phyloP scores from a whole-genome alignment of 2,113 vertebrate genomes.

The western clawed frog (Xenopus tropicalis) region DNA sequence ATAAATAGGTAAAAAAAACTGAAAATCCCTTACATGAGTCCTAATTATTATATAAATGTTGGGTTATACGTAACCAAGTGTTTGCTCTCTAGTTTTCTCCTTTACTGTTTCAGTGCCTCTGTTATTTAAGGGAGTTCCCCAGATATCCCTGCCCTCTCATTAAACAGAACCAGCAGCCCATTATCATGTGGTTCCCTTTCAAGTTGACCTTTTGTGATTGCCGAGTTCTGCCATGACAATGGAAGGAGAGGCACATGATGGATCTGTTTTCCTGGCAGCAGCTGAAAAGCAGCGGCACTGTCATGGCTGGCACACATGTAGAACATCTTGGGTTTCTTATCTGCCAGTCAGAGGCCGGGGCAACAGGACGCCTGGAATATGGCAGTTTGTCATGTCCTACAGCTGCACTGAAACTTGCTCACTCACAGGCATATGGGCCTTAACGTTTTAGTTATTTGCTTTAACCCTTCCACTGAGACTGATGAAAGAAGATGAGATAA shows the following conservation, averaged over 20 bases:
- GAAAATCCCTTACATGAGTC: too few species aligned
- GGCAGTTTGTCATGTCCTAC: conserved; percentile 24
- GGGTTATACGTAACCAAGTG: too few species aligned
- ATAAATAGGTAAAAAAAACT: too few species aligned
- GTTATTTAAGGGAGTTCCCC: background rate
- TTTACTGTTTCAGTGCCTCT: too few species aligned
- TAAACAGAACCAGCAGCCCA: conserved; percentile 4
- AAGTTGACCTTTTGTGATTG: conserved; percentile 35
- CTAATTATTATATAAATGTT: too few species aligned
- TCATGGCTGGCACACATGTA: background rate
- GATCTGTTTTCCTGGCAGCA: conserved; percentile 14
- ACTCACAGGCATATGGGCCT: conserved; percentile 43
- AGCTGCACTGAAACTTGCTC: conserved; percentile 9
- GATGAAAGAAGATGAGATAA: too few species aligned
- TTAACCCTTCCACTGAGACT: too few species aligned
- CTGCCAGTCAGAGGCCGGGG: conserved; percentile 29
- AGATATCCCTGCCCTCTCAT: background rate
- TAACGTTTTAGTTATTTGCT: background rate
- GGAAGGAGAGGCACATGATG: conserved; percentile 15
- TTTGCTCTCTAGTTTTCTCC: too few species aligned
- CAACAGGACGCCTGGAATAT: conserved; percentile 36
- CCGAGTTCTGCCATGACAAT: conserved; percentile 34
- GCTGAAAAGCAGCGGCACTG: conserved; percentile 38
- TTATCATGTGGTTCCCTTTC: conserved; percentile 14
- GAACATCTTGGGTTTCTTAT: conserved; percentile 31